Base-by-base conservation (phyloP, 2,113 vertebrate genomes). In the Trochalopteron elliotii region DNA sequence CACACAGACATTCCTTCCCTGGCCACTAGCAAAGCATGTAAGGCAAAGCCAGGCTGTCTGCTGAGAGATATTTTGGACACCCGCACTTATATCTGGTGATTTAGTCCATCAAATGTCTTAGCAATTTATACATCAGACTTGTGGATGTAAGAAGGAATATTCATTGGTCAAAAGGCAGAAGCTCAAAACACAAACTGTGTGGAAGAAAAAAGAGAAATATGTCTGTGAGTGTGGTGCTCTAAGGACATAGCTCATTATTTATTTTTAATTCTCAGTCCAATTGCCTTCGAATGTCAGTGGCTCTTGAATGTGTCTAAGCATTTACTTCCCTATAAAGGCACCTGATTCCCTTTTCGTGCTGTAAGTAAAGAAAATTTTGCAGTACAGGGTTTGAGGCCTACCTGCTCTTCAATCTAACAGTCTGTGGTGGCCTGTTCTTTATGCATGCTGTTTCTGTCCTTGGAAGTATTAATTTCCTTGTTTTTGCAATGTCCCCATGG, bases 181-280 rank as follows among this genome's bases (percentile, higher is more conserved):
- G 6, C 17, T 4, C 11, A 57, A 77, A 67, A 25, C 4, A 31
- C 16, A 72, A 53, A 37, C 3, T 2, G 0, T 15, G 4, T 14
- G 12, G 23, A n/a, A 8, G 72, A n/a, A 24, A 33, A 27, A 24
- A 3, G 5, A 28, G 5, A 28, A 86, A 40, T 60, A 76, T 28
- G 0, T 23, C 19, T 3, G 1, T 44, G 23, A 69, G 7, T 22
- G 6, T 57, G 23, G 6, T 40, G 3, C 31, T 83, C 76, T 45
- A 15, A 56, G 15, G 8, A 13, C 2, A 50, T 35, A 68, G 9
- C 1, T 67, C 5, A 5, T n/a, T 35, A 60, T 49, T n/a, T 65
- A 33, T 72, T 78, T 96, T 89, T 61, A 83, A 50, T 50, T 57
- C 9, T 77, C 22, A 31, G 22, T 49, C 13, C 15, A 14, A n/a